Conservation (phyloP, 2,113 vertebrate genomes). For the Struthio camelus region DNA sequence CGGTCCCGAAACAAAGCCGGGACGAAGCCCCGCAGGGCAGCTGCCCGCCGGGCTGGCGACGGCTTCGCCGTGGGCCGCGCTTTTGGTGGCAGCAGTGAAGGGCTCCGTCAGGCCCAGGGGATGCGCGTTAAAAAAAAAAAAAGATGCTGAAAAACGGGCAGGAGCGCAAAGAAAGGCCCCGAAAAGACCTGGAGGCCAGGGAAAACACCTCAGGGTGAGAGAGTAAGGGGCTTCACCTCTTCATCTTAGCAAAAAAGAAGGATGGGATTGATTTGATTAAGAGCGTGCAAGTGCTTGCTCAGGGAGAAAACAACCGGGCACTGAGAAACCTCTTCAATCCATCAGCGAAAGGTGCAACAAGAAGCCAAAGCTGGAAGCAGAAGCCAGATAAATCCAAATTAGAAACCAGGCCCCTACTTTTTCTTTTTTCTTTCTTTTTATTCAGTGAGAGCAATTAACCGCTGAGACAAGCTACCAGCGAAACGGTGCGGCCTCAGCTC, state of each 20-base stretch:
- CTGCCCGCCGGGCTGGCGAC: fast-evolving
- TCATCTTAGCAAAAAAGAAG: slow-evolving; percentile 55
- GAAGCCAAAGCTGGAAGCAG: slow-evolving; percentile 8
- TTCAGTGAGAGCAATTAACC: neutral
- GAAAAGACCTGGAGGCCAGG: neutral
- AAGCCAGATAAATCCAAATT: neutral
- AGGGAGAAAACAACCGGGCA: neutral
- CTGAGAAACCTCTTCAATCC: slow-evolving; percentile 1
- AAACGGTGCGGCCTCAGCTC: fast-evolving
- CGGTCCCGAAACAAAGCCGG: neutral
- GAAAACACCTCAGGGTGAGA: slow-evolving; percentile 9
- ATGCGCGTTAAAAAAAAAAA: neutral
- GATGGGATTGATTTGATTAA: slow-evolving; percentile 51
- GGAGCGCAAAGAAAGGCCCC: neutral
- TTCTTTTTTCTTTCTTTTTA: neutral
- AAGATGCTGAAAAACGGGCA: slow-evolving; percentile 9
- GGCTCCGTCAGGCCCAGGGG: neutral
- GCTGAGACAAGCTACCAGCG: neutral
- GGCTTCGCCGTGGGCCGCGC: fast-evolving
- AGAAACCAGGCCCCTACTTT: neutral
- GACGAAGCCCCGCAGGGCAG: neutral
- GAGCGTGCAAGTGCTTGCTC: neutral
- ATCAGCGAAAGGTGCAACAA: neutral
- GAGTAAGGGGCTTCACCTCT: slow-evolving; percentile 11
- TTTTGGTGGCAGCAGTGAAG: neutral